A percentile compares a stretch with the other conserved stretches of the same genome.
These are phyloP conservation scores for Megaceryle alcyon DNA, from an alignment of 2,797 vertebrate species.

Conservation along the genomic window DNA sequence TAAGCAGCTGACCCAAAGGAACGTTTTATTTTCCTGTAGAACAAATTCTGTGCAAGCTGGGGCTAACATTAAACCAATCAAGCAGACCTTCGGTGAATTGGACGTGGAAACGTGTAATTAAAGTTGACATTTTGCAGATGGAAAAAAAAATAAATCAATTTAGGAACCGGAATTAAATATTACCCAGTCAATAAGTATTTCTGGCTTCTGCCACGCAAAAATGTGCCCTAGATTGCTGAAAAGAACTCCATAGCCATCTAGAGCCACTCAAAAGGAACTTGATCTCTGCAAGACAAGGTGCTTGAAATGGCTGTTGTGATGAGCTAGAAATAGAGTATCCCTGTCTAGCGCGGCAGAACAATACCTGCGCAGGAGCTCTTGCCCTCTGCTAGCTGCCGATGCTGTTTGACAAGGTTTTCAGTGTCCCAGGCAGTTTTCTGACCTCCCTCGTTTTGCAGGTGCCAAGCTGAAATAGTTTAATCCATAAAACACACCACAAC, in stretches of 20 bases:
- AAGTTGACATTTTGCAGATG: slow-evolving; percentile 17
- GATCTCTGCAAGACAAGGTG: not conserved
- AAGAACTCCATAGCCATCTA: not conserved
- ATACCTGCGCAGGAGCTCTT: not conserved
- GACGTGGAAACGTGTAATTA: not conserved
- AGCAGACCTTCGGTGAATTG: not conserved
- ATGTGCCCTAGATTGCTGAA: not conserved
- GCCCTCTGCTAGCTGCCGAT: not conserved
- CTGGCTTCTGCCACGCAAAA: not conserved
- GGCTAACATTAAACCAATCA: not conserved
- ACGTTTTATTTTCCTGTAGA: not conserved
- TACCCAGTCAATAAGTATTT: not conserved
- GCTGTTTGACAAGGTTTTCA: not conserved
- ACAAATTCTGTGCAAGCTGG: not conserved
- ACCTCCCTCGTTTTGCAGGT: not conserved
- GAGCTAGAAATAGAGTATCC: not conserved
- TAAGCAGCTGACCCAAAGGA: slow-evolving; percentile 34
- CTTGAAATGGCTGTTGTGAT: not conserved
- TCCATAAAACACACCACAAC: rapidly evolving
- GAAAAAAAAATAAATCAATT: not conserved
- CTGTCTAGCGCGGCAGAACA: not conserved
- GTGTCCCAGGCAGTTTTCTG: not conserved
- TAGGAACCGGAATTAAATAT: not conserved
- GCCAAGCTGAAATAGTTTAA: not conserved
- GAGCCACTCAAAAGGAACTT: not conserved